phyloP scores from a whole-genome alignment of 2,888 invertebrate genomes.

The Nesidiocoris tenuis region DNA sequence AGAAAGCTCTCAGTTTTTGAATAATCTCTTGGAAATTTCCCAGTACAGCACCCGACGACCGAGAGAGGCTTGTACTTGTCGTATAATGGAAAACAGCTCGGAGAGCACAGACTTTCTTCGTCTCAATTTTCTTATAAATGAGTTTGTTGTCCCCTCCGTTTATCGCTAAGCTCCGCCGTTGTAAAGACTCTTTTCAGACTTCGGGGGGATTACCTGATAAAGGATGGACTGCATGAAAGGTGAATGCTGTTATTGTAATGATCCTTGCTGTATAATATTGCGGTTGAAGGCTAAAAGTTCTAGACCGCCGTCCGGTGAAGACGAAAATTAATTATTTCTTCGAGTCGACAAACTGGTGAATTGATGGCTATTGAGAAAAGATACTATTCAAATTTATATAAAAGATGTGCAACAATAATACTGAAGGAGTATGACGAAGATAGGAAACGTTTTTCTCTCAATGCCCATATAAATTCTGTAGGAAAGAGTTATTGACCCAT shows the following conservation, averaged over 20 bases:
- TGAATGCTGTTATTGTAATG: neutral
- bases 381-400: too few relatives aligned
- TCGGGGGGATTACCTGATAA: neutral
- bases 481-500: too few relatives aligned
- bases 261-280: neutral
- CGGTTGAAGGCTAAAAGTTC: too few relatives aligned
- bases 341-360: too few relatives aligned
- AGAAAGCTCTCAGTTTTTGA: conserved; percentile 27
- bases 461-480: too few relatives aligned
- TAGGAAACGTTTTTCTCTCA: too few relatives aligned
- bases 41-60: neutral
- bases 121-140: neutral
- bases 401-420: too few relatives aligned
- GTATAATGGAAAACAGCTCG: neutral
- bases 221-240: neutral
- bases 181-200: neutral
- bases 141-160: neutral
- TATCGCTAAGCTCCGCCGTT: neutral
- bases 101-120: neutral
- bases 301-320: too few relatives aligned
- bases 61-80: neutral
- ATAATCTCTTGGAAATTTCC: conserved; percentile 18
- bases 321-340: too few relatives aligned
- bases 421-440: too few relatives aligned
- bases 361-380: too few relatives aligned